Evolutionary conservation across 1,140 invertebrate species (phyloP), one percentile per base, ranked within the genome.

Genomic region (Phymastichus coffea): DNA sequence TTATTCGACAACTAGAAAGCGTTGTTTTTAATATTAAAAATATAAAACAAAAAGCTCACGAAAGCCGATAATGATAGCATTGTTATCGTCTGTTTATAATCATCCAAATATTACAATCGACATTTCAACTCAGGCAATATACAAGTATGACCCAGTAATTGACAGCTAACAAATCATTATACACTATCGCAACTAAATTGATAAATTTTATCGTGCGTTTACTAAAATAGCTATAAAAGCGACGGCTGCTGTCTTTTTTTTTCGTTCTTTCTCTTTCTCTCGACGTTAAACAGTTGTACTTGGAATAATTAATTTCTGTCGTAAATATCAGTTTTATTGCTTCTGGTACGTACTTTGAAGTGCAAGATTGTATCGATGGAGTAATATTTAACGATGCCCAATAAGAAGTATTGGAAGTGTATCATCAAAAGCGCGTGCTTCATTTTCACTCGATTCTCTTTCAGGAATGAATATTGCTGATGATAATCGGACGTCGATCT

Each of bases 111-210:
- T 47, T 40, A 57, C 46, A 57, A 57, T 57, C 28, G 6, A 4
- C 41, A 6, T 28, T 44, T 30, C 6, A 19, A 7, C 46, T 10
- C 49, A 51, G 46, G n/a, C 22, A 38, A 52, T 52, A 59, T 52
- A 53, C 10, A 46, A 15, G 57, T 54, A 54, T 54, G 51, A 60
- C 43, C 49, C 43, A 60, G 44, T 60, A 54, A 60, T 60, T 47
- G 51, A 60, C 57, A 54, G 51, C 30, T 26, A 47, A 60, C 43
- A 54, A 60, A 54, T 54, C 41, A 54, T 54, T 54, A 38, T 12
- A 52, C 40, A 17, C 7, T 54, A 60, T 54, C 49, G 35, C 33
- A 15, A 37, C 43, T n/a, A 40, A 59, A 60, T 60, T 60, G 57
- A 60, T 60, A 54, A 60, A 60, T 60, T 25, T 38, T 40, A 60